Evolutionary conservation across 2,888 invertebrate species (phyloP).

Genomic region (Leptinotarsa juncta): DNA sequence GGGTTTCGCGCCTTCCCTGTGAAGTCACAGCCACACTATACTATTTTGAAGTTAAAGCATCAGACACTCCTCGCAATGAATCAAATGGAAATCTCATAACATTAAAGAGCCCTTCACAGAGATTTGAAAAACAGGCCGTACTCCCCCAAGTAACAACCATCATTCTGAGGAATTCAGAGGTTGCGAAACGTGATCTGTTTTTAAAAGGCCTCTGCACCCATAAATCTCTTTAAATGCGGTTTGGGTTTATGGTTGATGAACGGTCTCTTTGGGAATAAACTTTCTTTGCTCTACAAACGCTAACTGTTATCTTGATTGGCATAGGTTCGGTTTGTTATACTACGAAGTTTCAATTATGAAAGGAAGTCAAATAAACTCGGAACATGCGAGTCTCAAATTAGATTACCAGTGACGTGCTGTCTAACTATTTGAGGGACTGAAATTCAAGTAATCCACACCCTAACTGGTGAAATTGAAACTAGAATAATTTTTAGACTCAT

Average conservation of each 20-base stretch:
- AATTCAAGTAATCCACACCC: too few relatives aligned
- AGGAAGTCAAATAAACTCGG: conserved; percentile 3
- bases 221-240: conserved; percentile 7
- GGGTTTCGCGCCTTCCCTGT: too few relatives aligned
- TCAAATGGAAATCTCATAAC: background rate
- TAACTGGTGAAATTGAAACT: too few relatives aligned
- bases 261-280: conserved; percentile 4
- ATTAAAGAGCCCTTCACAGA: background rate
- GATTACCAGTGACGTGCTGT: background rate
- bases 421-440: background rate
- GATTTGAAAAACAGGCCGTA: background rate
- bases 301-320: conserved; percentile 11
- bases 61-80: background rate
- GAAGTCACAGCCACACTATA: too few relatives aligned
- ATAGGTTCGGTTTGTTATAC: conserved; percentile 1
- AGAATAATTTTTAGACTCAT: too few relatives aligned
- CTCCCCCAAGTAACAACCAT: background rate
- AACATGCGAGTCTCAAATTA: background rate
- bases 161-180: background rate
- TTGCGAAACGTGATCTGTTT: conserved; percentile 10
- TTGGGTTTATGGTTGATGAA: conserved; percentile 11
- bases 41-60: too few relatives aligned
- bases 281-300: background rate
- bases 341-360: conserved; percentile 6
- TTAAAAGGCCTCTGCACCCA: background rate